Evolutionary conservation across 2,113 vertebrate genomes (phyloP), one percentile per base, ranked within the genome.

Genomic region (Trachemys scripta): DNA sequence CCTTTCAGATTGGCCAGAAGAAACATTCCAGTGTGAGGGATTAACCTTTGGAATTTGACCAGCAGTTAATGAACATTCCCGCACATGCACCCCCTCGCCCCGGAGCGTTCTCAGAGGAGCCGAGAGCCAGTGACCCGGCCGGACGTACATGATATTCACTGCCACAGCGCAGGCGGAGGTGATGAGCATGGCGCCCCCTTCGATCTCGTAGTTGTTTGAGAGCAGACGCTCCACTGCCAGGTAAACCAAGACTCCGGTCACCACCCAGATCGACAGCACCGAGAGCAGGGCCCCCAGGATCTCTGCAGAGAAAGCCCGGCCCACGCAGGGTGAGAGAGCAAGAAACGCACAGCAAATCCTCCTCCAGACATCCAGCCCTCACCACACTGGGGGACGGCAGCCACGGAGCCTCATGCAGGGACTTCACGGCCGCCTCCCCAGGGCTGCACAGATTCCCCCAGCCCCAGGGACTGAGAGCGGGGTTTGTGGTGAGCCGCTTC

Each of bases 181-280:
- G 92, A 99, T 97, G 62, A 99, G 98, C 99, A 99, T 99, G 81
- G 98, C 96, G 0, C 53, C 72, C 0, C 98, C 98, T 88, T 99
- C 91, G 24, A 99, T 99, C 84, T 99, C 97, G 4, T 99, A 99
- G 95, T 99, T 94, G 1, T 97, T 98, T 0, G 97, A 98, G 38
- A 98, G 57, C 87, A 99, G 96, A 86, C 99, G 98, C 96, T 99
- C 98, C 2, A 94, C 89, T 0, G 99, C 99, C 69, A 99, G 96
- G 69, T 98, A 98, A 11, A 99, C 98, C 93, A 99, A 96, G 59
- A 98, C 98, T 0, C 97, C 99, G 0, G 99, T 99, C 95, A 99
- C 98, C 1, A 98, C 98, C 99, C 99, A 99, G 98, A 99, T 99
- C 50, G 99, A 99, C 87, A 99, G 87, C 13, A 99, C 98, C 0